Evolutionary conservation across 2,888 invertebrate genomes (phyloP).

Genomic region (Dasysyrphus albostriatus): DNA sequence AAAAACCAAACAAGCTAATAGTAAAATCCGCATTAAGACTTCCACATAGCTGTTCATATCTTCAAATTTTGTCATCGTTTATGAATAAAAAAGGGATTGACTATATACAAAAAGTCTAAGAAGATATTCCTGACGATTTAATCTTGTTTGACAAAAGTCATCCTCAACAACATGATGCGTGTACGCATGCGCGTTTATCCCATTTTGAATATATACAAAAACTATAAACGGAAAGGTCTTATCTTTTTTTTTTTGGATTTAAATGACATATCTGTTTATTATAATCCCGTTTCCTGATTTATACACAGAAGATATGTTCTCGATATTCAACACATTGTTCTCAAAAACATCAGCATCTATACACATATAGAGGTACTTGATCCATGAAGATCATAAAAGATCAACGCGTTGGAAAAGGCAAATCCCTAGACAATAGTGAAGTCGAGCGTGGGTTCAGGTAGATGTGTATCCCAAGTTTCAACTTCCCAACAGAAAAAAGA

Average conservation of each 20-base stretch:
- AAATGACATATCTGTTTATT: constrained; percentile 70
- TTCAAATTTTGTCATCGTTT: constrained; percentile 35
- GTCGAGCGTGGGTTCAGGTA: constrained; percentile 72
- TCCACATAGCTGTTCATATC: background rate
- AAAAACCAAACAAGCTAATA: constrained; percentile 35
- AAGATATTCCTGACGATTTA: constrained; percentile 30
- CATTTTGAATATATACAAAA: constrained; percentile 60
- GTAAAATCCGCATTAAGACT: constrained; percentile 21
- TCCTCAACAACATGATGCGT: constrained; percentile 48
- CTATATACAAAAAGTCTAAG: constrained; percentile 1
- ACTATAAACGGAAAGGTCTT: constrained; percentile 52
- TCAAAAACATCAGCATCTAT: constrained; percentile 39
- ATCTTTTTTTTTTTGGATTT: constrained; percentile 63
- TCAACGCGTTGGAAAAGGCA: constrained; percentile 55
- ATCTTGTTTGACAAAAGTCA: constrained; percentile 68
- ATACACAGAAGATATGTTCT: constrained; percentile 1
- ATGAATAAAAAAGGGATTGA: constrained; percentile 38
- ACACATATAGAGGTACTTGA: background rate
- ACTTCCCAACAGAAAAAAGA: constrained; percentile 14
- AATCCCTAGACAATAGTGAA: constrained; percentile 71
- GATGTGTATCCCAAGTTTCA: background rate
- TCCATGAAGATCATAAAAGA: constrained; percentile 45
- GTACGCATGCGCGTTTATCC: constrained; percentile 66
- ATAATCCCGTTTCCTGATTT: constrained; percentile 65
- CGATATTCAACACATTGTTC: constrained; percentile 53